Evolutionary conservation across 2,888 invertebrate species (phyloP), one percentile per base, ranked within the genome.

Genomic region (Drepana falcataria): DNA sequence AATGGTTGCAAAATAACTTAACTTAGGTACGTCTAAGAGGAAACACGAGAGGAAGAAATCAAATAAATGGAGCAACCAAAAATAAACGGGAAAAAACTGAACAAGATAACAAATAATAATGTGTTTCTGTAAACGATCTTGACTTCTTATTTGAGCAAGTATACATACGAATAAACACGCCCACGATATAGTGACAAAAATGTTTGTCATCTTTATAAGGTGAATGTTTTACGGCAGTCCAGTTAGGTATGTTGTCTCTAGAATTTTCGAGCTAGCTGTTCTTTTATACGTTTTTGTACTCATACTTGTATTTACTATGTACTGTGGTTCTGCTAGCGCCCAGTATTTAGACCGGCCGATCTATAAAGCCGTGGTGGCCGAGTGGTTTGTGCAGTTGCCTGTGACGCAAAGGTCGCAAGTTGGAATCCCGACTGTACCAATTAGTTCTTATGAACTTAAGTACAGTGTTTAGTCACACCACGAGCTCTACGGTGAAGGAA

Each of bases 61-160:
- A 51, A 51, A 49, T 37, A 33, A 51, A 49, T 37, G 7, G 33
- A 6, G 2, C 33, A 40, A 6, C 40, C 34, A 37, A 40, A 49
- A 33, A 40, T 40, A 49, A 49, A 49, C 33, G n/a, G 40, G 37
- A 51, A 51, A 40, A 51, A 40, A 34, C 51, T 51, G 40, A 40
- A 51, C 40, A 34, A 51, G 51, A 51, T 7, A 51, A 41, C 51
- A 51, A 51, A 51, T 40, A 51, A 40, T 40, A 37, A 51, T 40
- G 40, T 51, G 51, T 51, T 40, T 51, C 51, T 51, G 51, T 51
- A 51, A 51, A 40, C 51, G 33, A 34, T 51, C 51, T 51, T 40
- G 51, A 51, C 7, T 41, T 49, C 21, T 41, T 40, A 33, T 37
- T 37, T 6, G 2, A 33, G 21, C 21, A 49, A 37, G 49, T 49